A percentile compares a stretch with the other conserved stretches of the same genome.
phyloP scores from a whole-genome alignment of 2,888 invertebrate genomes.

The Drosophila eohydei region DNA sequence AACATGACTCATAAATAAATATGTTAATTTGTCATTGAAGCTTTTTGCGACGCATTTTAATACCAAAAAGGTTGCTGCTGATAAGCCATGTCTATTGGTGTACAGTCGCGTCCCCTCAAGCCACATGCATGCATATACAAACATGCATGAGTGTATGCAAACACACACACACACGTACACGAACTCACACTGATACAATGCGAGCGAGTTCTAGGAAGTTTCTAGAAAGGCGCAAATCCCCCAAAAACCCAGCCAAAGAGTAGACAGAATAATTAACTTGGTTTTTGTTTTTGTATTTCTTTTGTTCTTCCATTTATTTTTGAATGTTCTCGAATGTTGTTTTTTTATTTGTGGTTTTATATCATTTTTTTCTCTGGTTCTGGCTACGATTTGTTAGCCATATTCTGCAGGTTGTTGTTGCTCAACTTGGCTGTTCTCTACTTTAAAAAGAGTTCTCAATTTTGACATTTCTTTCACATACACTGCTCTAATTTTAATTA shows the following conservation, averaged over 20 bases:
- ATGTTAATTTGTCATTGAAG: background rate
- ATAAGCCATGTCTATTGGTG: constrained; percentile 27
- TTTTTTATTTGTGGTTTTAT: constrained; percentile 18
- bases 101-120: constrained; percentile 48
- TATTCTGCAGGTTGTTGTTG: constrained; percentile 13
- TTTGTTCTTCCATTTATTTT: constrained; percentile 68
- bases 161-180: background rate
- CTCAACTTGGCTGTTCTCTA: constrained; percentile 17
- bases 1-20: constrained; percentile 7
- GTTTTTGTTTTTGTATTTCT: constrained; percentile 56
- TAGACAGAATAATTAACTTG: constrained; percentile 33
- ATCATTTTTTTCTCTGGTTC: constrained; percentile 16
- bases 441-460: constrained; percentile 36
- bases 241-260: constrained; percentile 8
- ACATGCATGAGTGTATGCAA: background rate
- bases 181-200: background rate
- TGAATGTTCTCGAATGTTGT: constrained; percentile 71
- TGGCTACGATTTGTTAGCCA: constrained; percentile 35
- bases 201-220: constrained; percentile 19
- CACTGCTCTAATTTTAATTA: constrained; percentile 27
- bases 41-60: constrained; percentile 11
- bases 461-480: constrained; percentile 30
- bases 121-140: background rate
- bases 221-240: constrained; percentile 27
- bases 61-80: constrained; percentile 5